Evolutionary conservation across 2,888 invertebrate species (phyloP).

Genomic region (Tryphoninae sp.): DNA sequence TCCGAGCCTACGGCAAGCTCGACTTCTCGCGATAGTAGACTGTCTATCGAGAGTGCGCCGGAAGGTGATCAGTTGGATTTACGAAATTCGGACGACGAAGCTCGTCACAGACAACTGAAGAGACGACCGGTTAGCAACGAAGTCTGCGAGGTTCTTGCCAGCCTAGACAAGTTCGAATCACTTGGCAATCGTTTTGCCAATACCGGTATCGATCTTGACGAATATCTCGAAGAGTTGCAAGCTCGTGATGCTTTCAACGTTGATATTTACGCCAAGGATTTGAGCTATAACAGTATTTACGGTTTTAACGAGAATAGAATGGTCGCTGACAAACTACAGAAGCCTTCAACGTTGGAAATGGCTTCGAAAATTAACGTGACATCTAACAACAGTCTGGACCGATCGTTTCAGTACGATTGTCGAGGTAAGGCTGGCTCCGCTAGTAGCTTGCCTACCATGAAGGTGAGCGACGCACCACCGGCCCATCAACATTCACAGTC

Average conservation of each 20-base stretch:
- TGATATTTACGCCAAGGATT: conserved; percentile 78
- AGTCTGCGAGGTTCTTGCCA: conserved; percentile 81
- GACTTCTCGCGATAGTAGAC: conserved; percentile 74
- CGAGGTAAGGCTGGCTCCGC: conserved; percentile 77
- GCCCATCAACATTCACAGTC: conserved; percentile 79
- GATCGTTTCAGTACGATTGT: conserved; percentile 70
- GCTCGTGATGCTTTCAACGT: conserved; percentile 82
- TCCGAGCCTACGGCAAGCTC: conserved; percentile 74
- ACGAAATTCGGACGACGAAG: conserved; percentile 82
- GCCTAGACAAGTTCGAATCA: conserved; percentile 86
- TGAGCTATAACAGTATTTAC: conserved; percentile 78
- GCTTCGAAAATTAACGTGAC: conserved; percentile 60
- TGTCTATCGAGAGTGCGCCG: conserved; percentile 75
- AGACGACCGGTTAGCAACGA: conserved; percentile 90
- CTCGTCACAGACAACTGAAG: conserved; percentile 85
- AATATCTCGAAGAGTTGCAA: conserved; percentile 86
- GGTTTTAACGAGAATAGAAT: conserved; percentile 77
- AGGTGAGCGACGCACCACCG: conserved; percentile 75
- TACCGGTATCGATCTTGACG: conserved; percentile 86
- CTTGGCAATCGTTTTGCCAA: conserved; percentile 84
- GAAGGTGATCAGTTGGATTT: conserved; percentile 84
- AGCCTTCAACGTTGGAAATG: conserved; percentile 71
- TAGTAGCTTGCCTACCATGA: conserved; percentile 78
- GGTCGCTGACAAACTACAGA: conserved; percentile 72
- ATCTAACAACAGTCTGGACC: conserved; percentile 68